Evolutionary conservation across 2,797 vertebrate genomes (phyloP), one percentile per base, ranked within the genome.

Genomic region (Heteromormyrus szaboi): DNA sequence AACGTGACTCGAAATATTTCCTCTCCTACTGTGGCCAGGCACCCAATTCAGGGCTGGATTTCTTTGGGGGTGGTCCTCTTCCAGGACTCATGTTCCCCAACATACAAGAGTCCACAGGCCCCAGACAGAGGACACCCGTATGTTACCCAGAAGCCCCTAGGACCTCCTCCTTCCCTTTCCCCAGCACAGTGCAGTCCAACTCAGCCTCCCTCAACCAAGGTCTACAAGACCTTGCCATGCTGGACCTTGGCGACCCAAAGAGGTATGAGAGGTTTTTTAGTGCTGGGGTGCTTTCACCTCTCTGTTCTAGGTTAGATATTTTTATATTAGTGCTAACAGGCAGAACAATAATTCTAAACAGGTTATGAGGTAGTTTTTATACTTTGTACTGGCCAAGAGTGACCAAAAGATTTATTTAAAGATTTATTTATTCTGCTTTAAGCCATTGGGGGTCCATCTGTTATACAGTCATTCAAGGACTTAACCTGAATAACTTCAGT

Each of bases 191-290:
- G 9, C 88, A 81, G 9, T 90, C 88, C 0, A 53, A 84, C 7
- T 90, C 90, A 0, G 17, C 89, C 79, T 91, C 92, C 48, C 88
- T 94, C 14, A 93, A 88, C 89, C 94, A 91, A 89, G 90, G 91
- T 68, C 89, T 95, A 5, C 94, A 95, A 89, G 96, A 96, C 89
- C 94, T 97, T 22, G 94, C 96, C 88, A 90, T 96, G 87, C 87
- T 98, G 62, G 97, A 96, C 90, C 94, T 98, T 44, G 95, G 96
- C 85, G 96, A 96, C 90, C 92, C 94, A 89, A 95, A 95, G 95
- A 96, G 92, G 98, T 99, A 94, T 92, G 92, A 90, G 68, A 85
- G 81, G 48, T 14, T 50, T 50, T 84, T 46, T 17, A 19, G 62
- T 72, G 5, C n/a, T 86, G 88, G 50, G 11, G 22, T 37, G 11